Base-by-base conservation (phyloP, 1,140 invertebrate genomes). In the Venustaconcha ellipsiformis region DNA sequence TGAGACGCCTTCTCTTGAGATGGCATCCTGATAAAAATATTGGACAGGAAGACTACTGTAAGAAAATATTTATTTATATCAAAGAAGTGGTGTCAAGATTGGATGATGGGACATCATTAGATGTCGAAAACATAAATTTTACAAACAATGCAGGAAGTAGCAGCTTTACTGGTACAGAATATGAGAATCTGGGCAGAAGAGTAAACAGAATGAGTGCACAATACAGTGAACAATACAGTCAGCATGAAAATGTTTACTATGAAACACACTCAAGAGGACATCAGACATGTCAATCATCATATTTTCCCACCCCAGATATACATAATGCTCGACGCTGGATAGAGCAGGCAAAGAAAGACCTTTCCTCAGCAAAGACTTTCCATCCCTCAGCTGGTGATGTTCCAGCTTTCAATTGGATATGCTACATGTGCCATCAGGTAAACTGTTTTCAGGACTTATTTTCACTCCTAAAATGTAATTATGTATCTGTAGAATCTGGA, bases 11-110 rank as follows among this genome's bases (percentile, higher is more conserved):
- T 12, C 48, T 85, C 17, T 67, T 86, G n/a, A 84, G 83, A 71
- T 87, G 83, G 82, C 84, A 86, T 74, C 84, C 86, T 48, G 86
- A 86, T 67, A 84, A 84, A 72, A 85, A 87, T 76, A 69, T 70
- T 23, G 82, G 78, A 12, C 70, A 78, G 30, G 37, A 37, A 37
- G 73, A 83, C 75, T 68, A 80, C 5, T 67, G 84, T 23, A 77
- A 80, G n/a, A 83, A 78, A 1, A 71, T 77, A 23, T 74, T 86
- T 13, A 83, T 73, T 30, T 80, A 87, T 48, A 81, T 81, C 20
- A 57, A 70, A 4, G 57, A 55, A 11, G 69, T 75, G 15, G 20
- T 79, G 1, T 48, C 14, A 13, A 59, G 68, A 56, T 37, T 81
- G 26, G 70, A 81, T 14, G 48, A 62, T 17, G 78, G 77, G 14